phyloP scores from a whole-genome alignment of 2,797 vertebrate genomes.

The Chloroceryle inda region DNA sequence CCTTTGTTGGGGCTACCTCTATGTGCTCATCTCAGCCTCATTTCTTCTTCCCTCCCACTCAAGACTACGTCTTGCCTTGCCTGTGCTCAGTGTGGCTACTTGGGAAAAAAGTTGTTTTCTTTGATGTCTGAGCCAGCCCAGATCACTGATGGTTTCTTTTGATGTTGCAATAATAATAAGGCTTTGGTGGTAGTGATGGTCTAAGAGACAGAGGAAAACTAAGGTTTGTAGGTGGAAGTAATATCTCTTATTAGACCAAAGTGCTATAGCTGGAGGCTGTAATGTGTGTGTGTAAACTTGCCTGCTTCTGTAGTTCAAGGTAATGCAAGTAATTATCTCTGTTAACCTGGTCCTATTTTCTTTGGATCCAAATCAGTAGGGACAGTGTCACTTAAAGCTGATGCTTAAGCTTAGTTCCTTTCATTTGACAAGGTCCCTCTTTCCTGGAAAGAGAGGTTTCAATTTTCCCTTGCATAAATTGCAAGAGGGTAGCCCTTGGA shows the following conservation, averaged over 20 bases:
- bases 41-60: neutral
- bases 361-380: neutral
- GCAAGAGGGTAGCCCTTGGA: neutral
- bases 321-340: neutral
- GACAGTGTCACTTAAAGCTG: neutral
- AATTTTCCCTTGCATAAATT: neutral
- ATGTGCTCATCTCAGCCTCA: neutral
- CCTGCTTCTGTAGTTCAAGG: neutral
- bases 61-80: neutral
- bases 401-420: neutral
- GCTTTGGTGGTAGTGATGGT: neutral
- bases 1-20: neutral
- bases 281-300: neutral
- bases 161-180: accelerated
- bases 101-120: neutral
- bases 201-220: neutral
- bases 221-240: neutral
- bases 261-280: neutral
- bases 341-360: neutral
- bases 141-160: neutral
- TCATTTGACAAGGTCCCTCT: neutral
- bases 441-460: too few relatives aligned
- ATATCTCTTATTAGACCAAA: neutral
- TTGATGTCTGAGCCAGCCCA: neutral
- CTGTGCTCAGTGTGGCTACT: neutral